Base-by-base conservation (phyloP, 1,140 invertebrate genomes). In the Calycopis cecrops region DNA sequence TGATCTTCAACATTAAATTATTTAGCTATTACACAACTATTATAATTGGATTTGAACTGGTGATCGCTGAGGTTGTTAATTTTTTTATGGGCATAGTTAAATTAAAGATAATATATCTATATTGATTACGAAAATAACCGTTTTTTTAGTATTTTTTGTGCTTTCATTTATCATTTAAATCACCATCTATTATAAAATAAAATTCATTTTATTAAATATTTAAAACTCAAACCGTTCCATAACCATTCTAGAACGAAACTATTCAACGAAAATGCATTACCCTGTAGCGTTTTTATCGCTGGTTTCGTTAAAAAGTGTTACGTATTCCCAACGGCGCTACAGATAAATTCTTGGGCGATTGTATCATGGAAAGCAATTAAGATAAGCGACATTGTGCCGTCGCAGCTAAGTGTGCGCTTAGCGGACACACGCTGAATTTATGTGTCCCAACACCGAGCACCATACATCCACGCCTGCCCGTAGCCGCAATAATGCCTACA, bases 361-460 rank as follows among this genome's bases (percentile, higher is more conserved):
- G 65, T 78, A 82, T 79, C 79, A 72, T 55, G 57, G 59, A 58
- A 74, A 71, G 71, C 79, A 82, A 79, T 82, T 82, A 82, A 82
- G 79, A 82, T 82, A 80, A 79, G 71, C 71, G 65, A 73, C 73
- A 73, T 69, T 69, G 21, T 28, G 70, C 75, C 78, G 76, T 79
- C 78, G 74, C 65, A 65, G 70, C 67, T 69, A 65, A 67, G 55
- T 60, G 57, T 72, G 59, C 73, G 69, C 21, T 28, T 28, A 28
- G 21, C 68, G 68, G 67, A 71, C 75, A 65, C 71, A 61, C 61
- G 21, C 21, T 56, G 65, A 59, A 28, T 80, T 78, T 80, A 80
- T 78, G 65, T 63, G 63, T 63, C 63, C 62, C 60, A 51, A 53
- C 34, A 59, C 50, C 21, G 21, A 28, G 48, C 53, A 52, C 51